A percentile compares a stretch with the other conserved stretches of the same genome.
These are phyloP conservation scores for Tipula helvola DNA, from an alignment of 2,888 invertebrate genomes.

Conservation along the genomic window DNA sequence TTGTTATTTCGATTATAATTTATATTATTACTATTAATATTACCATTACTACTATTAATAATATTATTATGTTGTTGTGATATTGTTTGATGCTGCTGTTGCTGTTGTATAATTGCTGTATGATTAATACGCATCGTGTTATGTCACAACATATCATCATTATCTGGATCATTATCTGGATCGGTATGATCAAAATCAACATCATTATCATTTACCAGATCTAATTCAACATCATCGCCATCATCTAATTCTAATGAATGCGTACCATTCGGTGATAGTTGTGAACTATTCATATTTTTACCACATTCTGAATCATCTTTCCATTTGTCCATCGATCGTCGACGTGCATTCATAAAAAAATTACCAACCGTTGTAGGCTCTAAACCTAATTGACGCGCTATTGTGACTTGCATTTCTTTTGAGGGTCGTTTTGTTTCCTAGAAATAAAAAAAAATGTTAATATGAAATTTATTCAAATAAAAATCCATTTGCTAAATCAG, in stretches of 20 bases:
- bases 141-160: slow-evolving; percentile 9
- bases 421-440: slow-evolving; percentile 98
- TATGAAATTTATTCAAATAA: too few species aligned
- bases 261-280: slow-evolving; percentile 24
- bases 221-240: slow-evolving; percentile 28
- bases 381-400: slow-evolving; percentile 90
- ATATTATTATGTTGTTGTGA: slow-evolving; percentile 6
- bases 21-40: slow-evolving; percentile 5
- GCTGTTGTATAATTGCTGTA: not conserved
- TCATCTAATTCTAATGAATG: slow-evolving; percentile 29
- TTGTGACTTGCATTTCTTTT: slow-evolving; percentile 99
- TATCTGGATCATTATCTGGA: slow-evolving; percentile 21
- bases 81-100: not conserved
- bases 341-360: slow-evolving; percentile 99
- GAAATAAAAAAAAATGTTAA: not conserved
- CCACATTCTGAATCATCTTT: slow-evolving; percentile 83
- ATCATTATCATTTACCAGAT: slow-evolving; percentile 28
- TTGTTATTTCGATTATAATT: slow-evolving; percentile 14
- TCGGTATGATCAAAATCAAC: slow-evolving; percentile 28
- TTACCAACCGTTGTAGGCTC: slow-evolving; percentile 98
- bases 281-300: slow-evolving; percentile 21
- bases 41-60: not conserved
- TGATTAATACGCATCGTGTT: slow-evolving; percentile 10
- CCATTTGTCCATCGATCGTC: slow-evolving; percentile 97
- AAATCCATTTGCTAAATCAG: too few species aligned